A percentile compares a stretch with the other conserved stretches of the same genome.
Evolutionary conservation across 1,140 invertebrate genomes (phyloP).

Genomic region (Camponotus pennsylvanicus): DNA sequence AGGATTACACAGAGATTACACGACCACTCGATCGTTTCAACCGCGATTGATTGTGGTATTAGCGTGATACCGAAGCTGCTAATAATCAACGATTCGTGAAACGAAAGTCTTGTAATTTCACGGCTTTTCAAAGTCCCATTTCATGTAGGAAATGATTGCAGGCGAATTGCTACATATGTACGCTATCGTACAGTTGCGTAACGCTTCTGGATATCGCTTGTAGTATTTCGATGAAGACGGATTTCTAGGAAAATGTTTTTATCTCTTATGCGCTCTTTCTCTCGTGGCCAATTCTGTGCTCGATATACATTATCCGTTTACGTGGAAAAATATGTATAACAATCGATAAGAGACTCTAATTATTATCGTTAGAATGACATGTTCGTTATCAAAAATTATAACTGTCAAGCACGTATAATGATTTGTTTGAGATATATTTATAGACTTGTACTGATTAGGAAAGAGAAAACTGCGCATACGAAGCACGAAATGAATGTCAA

Average conservation of each 20-base stretch:
- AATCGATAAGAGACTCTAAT: conserved; percentile 5
- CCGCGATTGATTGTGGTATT: conserved; percentile 26
- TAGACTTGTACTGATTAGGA: neutral
- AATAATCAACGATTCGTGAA: conserved; percentile 47
- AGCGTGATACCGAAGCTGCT: neutral
- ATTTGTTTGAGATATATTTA: neutral
- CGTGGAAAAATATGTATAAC: neutral
- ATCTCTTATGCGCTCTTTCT: neutral
- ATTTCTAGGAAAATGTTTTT: conserved; percentile 31
- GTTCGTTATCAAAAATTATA: neutral
- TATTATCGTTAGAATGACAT: neutral
- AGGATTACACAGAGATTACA: conserved; percentile 30
- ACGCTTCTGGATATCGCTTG: neutral
- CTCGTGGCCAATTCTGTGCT: neutral
- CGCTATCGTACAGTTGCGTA: neutral
- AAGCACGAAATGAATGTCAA: neutral
- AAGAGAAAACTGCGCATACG: neutral
- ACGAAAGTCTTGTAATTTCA: conserved; percentile 22
- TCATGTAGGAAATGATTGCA: neutral
- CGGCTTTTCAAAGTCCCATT: neutral
- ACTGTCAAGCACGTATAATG: no score
- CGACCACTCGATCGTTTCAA: neutral
- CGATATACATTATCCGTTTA: neutral
- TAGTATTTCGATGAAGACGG: neutral
- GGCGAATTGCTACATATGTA: neutral